Conservation (phyloP, 2,888 invertebrate species). For the Heliconius hortense region DNA sequence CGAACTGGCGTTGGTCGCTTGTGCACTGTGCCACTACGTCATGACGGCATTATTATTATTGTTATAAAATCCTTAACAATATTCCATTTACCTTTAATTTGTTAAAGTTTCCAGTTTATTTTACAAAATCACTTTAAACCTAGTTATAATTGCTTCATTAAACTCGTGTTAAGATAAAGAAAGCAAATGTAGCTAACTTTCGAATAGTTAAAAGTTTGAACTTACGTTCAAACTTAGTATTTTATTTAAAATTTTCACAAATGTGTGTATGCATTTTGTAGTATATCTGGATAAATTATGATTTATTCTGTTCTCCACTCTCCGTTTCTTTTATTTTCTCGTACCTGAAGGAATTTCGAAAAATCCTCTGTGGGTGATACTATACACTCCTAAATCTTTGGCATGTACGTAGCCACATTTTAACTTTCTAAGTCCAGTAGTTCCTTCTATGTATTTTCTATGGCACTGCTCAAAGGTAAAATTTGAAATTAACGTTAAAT, state of each 20-base stretch:
- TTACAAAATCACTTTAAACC: not conserved
- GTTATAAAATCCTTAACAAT: not conserved
- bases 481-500: too few species aligned
- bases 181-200: not conserved
- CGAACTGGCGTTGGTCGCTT: too few species aligned
- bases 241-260: not conserved
- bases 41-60: not conserved
- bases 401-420: not conserved
- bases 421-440: too few species aligned
- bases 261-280: not conserved
- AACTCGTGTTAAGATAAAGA: not conserved
- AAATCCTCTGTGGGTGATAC: not conserved
- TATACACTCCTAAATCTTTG: too few species aligned
- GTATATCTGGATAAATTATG: not conserved
- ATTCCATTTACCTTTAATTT: not conserved
- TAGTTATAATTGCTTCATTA: constrained; percentile 2
- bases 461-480: too few species aligned
- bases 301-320: not conserved
- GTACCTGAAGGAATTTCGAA: too few species aligned
- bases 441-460: too few species aligned
- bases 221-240: too few species aligned
- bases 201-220: not conserved
- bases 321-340: not conserved
- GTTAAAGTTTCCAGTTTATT: constrained; percentile 4
- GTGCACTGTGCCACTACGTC: not conserved